Base-by-base conservation (phyloP, 2,888 invertebrate genomes). In the Alcis repandata region DNA sequence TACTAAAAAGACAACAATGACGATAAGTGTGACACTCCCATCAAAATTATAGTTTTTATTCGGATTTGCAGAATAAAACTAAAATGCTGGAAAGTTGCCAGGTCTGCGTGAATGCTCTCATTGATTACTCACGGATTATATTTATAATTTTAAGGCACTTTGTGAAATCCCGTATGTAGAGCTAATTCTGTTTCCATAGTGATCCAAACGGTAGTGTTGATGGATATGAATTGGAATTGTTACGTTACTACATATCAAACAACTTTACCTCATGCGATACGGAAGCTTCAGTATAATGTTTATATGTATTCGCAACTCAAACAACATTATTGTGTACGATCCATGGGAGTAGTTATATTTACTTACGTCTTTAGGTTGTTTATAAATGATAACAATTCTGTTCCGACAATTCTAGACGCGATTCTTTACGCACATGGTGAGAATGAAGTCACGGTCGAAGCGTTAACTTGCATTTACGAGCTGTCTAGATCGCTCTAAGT, bases 71-170 rank as follows among this genome's bases (percentile, higher is more conserved):
- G 69, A 70, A 71, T 76, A 77, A 76, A 77, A 62, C 63, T 73
- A 73, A 78, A 71, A 41, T 71, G 59, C 75, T 86, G 85, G 84
- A 79, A 40, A 58, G 19, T 53, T 76, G 85, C 86, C 86, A 87
- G 76, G 67, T 62, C 45, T 67, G 63, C 63, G 71, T 70, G 71
- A 76, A 71, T 74, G 67, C 75, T 79, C 80, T 82, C 72, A 64
- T 75, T 72, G 76, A 79, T 83, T 84, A 82, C 81, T 84, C 82
- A 80, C 75, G 57, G 51, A 73, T 82, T 84, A 85, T 84, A 85
- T 85, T 83, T 84, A 82, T 77, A 76, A 74, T 74, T 70, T 75
- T 48, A 63, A 63, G 61, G 48, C 53, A 66, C 54, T 59, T 64
- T 67, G 9, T 64, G 48, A 49, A 65, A 52, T 46, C 48, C 40